A percentile compares a stretch with the other conserved stretches of the same genome.
phyloP scores from a whole-genome alignment of 2,888 invertebrate genomes.

The Drosophila maculinotata region DNA sequence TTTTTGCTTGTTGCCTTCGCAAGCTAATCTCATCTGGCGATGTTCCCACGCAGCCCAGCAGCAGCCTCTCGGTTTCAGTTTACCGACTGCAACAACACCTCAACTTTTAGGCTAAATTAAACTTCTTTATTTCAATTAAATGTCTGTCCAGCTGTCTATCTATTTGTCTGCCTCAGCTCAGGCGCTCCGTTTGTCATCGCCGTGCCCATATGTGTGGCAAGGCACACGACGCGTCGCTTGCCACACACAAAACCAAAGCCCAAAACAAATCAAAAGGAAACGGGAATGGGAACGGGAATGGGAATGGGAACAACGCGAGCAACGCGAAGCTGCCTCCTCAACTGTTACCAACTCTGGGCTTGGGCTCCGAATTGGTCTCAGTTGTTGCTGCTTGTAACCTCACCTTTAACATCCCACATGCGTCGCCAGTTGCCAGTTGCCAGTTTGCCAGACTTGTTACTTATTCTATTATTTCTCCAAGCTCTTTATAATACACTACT shows the following conservation, averaged over 20 bases:
- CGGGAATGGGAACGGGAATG: conserved; percentile 39
- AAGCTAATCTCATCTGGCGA: conserved; percentile 42
- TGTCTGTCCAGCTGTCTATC: conserved; percentile 37
- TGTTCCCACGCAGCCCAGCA: conserved; percentile 65
- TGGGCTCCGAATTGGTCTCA: conserved; percentile 46
- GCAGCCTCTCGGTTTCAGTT: conserved; percentile 34
- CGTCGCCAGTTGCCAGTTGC: conserved; percentile 67
- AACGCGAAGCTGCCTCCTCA: conserved; percentile 37
- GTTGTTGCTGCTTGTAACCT: conserved; percentile 70
- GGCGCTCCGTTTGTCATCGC: conserved; percentile 73
- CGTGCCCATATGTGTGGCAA: conserved; percentile 76
- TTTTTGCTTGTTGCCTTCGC: conserved; percentile 14
- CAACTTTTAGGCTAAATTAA: conserved; percentile 68
- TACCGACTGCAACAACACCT: conserved; percentile 66
- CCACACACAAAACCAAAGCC: conserved; percentile 31
- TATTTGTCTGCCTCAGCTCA: conserved; percentile 27
- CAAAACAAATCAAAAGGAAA: conserved; percentile 52
- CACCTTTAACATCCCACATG: conserved; percentile 84
- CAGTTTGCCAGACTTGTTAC: conserved; percentile 49
- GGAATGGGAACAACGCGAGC: conserved; percentile 79
- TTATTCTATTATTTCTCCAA: conserved; percentile 45
- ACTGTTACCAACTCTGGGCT: conserved; percentile 47
- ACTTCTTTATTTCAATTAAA: conserved; percentile 80
- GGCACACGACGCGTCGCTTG: conserved; percentile 60
- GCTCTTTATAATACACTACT: conserved; percentile 49